Percentiles rank a stretch among this genome's conserved stretches.
These are phyloP conservation scores for Epinotia demarniana DNA, from an alignment of 2,888 invertebrate species.

Conservation along the genomic window DNA sequence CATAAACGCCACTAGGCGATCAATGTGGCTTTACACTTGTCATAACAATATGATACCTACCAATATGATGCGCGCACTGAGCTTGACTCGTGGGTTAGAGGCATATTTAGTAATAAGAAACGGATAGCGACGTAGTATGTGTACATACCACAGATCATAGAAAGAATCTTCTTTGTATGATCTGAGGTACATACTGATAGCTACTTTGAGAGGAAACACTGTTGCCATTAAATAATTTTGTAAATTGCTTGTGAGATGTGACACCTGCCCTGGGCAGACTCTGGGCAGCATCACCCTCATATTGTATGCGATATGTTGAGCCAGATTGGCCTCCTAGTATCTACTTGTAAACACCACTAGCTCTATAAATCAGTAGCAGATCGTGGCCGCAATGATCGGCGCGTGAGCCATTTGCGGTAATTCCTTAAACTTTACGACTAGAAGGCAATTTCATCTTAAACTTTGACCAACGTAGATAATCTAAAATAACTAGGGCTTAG, in stretches of 20 bases:
- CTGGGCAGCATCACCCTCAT: neutral
- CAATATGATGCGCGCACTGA: too few species aligned
- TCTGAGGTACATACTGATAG: too few species aligned
- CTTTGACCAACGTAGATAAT: constrained; percentile 26
- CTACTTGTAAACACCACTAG: constrained; percentile 21
- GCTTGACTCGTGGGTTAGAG: too few species aligned
- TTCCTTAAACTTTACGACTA: constrained; percentile 27
- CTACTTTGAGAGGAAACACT: too few species aligned
- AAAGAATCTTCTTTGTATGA: too few species aligned
- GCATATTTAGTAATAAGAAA: too few species aligned
- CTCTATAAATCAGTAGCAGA: constrained; percentile 31
- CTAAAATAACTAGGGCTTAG: neutral
- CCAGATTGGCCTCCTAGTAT: neutral
- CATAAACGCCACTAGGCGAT: constrained; percentile 17
- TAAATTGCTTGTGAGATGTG: too few species aligned
- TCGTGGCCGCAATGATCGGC: constrained; percentile 31
- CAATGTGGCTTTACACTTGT: neutral
- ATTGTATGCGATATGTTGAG: neutral
- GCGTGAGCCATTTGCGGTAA: constrained; percentile 32
- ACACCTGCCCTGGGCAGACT: too few species aligned
- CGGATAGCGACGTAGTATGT: too few species aligned
- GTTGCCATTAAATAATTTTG: too few species aligned
- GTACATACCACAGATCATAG: too few species aligned
- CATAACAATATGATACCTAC: neutral
- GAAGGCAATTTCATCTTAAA: constrained; percentile 28